These are phyloP conservation scores for Periparus ater DNA, from an alignment of 2,797 vertebrate species.

Conservation along the genomic window DNA sequence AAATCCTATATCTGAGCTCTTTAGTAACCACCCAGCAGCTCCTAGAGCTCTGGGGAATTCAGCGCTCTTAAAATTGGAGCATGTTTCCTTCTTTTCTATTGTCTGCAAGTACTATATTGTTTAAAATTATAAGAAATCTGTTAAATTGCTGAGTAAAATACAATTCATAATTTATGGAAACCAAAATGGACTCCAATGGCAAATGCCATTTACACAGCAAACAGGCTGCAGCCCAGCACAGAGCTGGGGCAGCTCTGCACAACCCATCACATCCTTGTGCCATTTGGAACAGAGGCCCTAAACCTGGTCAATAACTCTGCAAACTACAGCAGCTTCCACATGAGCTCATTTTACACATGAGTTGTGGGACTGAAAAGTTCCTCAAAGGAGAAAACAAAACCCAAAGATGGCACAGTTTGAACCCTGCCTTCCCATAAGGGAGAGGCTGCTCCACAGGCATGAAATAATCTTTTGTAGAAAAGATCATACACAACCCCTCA, in stretches of 20 bases:
- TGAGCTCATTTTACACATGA: background rate
- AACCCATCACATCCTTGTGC: background rate
- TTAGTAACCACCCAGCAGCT: background rate
- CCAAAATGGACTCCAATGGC: background rate
- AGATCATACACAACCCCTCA: background rate
- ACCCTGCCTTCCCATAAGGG: background rate
- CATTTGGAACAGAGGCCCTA: background rate
- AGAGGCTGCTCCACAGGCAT: background rate
- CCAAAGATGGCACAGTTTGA: background rate
- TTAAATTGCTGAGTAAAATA: background rate
- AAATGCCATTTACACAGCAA: background rate
- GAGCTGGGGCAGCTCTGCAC: background rate
- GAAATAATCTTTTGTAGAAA: background rate
- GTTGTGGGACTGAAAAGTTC: background rate
- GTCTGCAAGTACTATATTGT: background rate
- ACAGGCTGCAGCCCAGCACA: background rate
- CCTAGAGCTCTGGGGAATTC: background rate
- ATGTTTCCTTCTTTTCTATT: background rate
- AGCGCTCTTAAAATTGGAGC: background rate
- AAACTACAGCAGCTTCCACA: background rate
- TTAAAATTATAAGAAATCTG: background rate
- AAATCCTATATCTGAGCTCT: background rate
- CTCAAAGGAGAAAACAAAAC: background rate
- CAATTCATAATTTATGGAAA: background rate
- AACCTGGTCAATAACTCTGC: background rate